Conservation (phyloP, 2,113 vertebrate genomes). For the Puntigrus tetrazona region DNA sequence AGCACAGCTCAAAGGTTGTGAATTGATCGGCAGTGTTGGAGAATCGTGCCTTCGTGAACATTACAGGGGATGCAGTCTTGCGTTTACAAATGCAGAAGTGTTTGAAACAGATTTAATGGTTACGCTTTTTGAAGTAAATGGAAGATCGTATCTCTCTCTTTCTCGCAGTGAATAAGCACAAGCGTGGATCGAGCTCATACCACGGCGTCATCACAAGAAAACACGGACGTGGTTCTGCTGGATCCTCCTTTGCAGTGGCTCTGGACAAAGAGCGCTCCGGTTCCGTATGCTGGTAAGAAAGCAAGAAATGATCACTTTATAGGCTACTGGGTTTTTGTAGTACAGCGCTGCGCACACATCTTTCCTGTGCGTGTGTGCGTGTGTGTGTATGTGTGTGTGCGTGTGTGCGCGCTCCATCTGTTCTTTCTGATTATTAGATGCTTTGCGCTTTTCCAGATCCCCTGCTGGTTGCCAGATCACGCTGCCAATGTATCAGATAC, state of each 20-base stretch:
- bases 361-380: slow-evolving; percentile 23
- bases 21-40: not conserved
- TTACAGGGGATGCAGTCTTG: not conserved
- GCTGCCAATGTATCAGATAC: slow-evolving; percentile 43
- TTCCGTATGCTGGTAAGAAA: slow-evolving; percentile 90
- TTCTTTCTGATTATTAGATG: slow-evolving; percentile 17
- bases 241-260: slow-evolving; percentile 94
- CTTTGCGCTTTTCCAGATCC: slow-evolving; percentile 4
- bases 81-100: not conserved
- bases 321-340: slow-evolving; percentile 1
- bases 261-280: slow-evolving; percentile 94
- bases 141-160: slow-evolving; percentile 12
- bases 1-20: not conserved
- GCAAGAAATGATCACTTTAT: slow-evolving; percentile 33
- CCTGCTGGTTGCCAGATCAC: slow-evolving; percentile 1
- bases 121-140: not conserved
- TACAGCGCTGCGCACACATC: not conserved
- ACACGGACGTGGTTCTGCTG: slow-evolving; percentile 90
- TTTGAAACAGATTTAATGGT: not conserved
- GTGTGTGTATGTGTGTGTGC: not conserved
- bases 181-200: slow-evolving; percentile 96
- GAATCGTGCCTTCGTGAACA: not conserved
- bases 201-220: slow-evolving; percentile 96
- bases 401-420: slow-evolving; percentile 4
- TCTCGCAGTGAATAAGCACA: slow-evolving; percentile 92